Percentiles rank a stretch among this genome's conserved stretches.
Evolutionary conservation across 1,140 invertebrate species (phyloP).

Genomic region (Dreissena polymorpha): DNA sequence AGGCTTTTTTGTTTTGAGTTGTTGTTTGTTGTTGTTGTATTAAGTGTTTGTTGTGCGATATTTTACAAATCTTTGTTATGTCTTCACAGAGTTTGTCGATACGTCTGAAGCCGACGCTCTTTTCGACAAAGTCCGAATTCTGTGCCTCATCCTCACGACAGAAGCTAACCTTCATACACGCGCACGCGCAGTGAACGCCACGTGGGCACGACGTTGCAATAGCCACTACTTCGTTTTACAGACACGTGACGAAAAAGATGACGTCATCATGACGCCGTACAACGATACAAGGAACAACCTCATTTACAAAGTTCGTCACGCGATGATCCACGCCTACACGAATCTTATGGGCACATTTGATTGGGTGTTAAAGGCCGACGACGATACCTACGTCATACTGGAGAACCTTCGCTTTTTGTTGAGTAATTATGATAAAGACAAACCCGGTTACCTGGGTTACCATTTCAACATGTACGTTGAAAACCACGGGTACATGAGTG

Average conservation of each 20-base stretch:
- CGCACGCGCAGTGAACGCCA: too few species aligned
- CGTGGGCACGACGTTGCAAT: too few species aligned
- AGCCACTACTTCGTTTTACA: slow-evolving; percentile 25
- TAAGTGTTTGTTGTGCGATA: too few species aligned
- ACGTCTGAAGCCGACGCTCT: not conserved
- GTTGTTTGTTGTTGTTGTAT: too few species aligned
- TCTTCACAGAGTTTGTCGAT: not conserved
- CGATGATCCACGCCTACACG: slow-evolving; percentile 84
- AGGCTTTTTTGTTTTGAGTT: too few species aligned
- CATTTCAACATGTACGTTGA: too few species aligned
- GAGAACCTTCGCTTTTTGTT: slow-evolving; percentile 77
- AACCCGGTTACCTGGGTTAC: too few species aligned
- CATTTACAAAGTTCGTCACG: slow-evolving; percentile 67
- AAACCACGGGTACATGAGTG: too few species aligned
- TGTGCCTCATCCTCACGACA: too few species aligned
- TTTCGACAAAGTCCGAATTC: not conserved
- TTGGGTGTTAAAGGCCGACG: slow-evolving; percentile 62
- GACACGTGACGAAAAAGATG: not conserved
- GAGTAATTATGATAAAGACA: not conserved
- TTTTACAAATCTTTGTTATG: too few species aligned
- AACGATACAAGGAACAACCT: slow-evolving; percentile 25
- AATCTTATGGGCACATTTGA: slow-evolving; percentile 72
- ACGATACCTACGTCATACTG: slow-evolving; percentile 88
- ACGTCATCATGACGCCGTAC: slow-evolving; percentile 8
- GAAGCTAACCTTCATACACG: too few species aligned